Evolutionary conservation across 2,888 invertebrate species (phyloP), one percentile per base, ranked within the genome.

Genomic region (Sinelater perroti): DNA sequence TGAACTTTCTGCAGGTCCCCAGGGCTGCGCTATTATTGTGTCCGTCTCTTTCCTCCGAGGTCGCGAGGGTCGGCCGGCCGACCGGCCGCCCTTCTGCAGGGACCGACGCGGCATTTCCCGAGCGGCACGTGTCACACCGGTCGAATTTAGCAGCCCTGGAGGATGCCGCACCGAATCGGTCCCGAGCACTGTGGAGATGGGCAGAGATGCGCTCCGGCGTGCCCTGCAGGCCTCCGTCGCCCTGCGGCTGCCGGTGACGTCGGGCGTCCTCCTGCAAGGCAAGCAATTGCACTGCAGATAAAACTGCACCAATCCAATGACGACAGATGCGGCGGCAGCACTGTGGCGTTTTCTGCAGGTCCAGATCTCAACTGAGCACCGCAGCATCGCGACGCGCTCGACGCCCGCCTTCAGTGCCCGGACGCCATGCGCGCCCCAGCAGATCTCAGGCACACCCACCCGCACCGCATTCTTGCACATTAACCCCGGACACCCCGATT

Each of bases 321-420:
- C 51, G 61, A 47, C 28, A 56, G 53, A 42, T 44, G 57, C 52
- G 77, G 81, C 80, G 81, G 79, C 78, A 80, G 81, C 70, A 68
- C 69, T 70, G 70, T 72, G 82, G 81, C 82, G 83, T 81, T 81
- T 81, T 82, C 80, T 78, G 68, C 68, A 74, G 76, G 78, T 79
- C 79, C 79, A 78, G 79, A 79, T 78, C 85, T 85, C 85, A 83
- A 85, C 85, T 85, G 85, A 84, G 83, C 83, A 81, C 81, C 83
- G 83, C 83, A 84, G 83, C 84, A 83, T 80, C 82, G 83, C 80
- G 82, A 81, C 73, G 78, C 79, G 73, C 75, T 74, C 73, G 75
- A 72, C 75, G 75, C 74, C 71, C 74, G 74, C 74, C 73, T 72
- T 69, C 66, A 67, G 68, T 72, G 70, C 70, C 67, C 63, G 67